Evolutionary conservation across 2,888 invertebrate species (phyloP), one percentile per base, ranked within the genome.

Genomic region (Tyria jacobaeae): DNA sequence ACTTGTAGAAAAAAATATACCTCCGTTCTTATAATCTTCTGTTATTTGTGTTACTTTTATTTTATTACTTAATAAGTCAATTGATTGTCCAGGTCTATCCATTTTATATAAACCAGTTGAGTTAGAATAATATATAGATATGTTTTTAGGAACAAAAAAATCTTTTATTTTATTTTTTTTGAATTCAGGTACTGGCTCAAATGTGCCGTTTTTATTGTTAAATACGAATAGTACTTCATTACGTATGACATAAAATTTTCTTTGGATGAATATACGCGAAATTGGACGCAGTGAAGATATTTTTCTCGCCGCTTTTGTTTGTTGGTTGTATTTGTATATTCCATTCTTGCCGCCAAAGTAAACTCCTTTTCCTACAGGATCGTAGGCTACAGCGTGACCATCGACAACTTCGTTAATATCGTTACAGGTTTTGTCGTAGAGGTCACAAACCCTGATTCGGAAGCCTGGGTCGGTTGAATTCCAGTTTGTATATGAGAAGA

Each of bases 61-160:
- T 5, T n/a, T 21, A 21, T 55, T 34, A 44, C 44, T 44, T 10
- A 55, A 15, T 15, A 44, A 21, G 14, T 44, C 31, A 21, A 44
- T 44, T 9, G 41, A 31, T 15, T 12, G 1, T 14, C 24, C 44
- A 31, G 44, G 27, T 21, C 17, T 55, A 44, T 55, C 14, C 3
- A 31, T 44, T 55, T 55, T 55, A 44, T 34, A 55, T 15, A 55
- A 55, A 34, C 55, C 55, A 34, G 44, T 34, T 7, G 15, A 14
- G 15, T 55, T 55, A 9, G 55, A 27, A 15, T 31, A 55, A 31
- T 55, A 55, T 17, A 55, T 44, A 5, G 44, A 7, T 10, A 31
- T 44, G 0, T 0, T 6, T 34, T 34, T 44, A 9, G 44, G 44
- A 14, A 55, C 44, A 14, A 55, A 55, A 44, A 55, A 55, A 15